Evolutionary conservation across 2,797 vertebrate genomes (phyloP).

Genomic region (Phrynocephalus vlangalii): DNA sequence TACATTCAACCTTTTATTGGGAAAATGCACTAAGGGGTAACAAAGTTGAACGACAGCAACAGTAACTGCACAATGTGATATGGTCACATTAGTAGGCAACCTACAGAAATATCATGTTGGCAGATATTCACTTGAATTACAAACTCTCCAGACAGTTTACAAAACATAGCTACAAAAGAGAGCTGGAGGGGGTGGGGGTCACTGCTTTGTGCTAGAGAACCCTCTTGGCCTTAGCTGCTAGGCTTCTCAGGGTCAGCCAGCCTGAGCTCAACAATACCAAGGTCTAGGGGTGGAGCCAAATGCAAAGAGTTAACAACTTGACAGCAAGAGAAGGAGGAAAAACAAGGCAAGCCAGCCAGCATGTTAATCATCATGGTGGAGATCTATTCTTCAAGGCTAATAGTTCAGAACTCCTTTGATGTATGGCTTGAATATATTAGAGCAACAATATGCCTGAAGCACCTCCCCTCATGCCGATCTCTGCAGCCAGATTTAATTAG

Average conservation of each 20-base stretch:
- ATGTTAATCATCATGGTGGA: conserved; percentile 72
- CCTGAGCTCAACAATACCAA: background rate
- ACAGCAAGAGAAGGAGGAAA: conserved; percentile 51
- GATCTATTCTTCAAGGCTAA: conserved; percentile 74
- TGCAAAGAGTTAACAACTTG: conserved; percentile 57
- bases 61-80: background rate
- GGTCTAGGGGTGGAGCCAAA: conserved; percentile 41
- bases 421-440: conserved; percentile 75
- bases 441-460: conserved; percentile 72
- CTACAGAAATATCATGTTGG: background rate
- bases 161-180: background rate
- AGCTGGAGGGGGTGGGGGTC: background rate
- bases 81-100: background rate
- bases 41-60: background rate
- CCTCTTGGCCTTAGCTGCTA: background rate
- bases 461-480: conserved; percentile 66
- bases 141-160: background rate
- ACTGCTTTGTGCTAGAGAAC: background rate
- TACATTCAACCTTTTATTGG: background rate
- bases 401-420: conserved; percentile 78
- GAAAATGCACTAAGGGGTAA: background rate
- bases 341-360: conserved; percentile 48
- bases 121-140: background rate
- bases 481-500: conserved; percentile 75
- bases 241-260: background rate